These are phyloP conservation scores for Microcebus ravelobensis DNA, from an alignment of 2,113 vertebrate genomes.

Conservation along the genomic window DNA sequence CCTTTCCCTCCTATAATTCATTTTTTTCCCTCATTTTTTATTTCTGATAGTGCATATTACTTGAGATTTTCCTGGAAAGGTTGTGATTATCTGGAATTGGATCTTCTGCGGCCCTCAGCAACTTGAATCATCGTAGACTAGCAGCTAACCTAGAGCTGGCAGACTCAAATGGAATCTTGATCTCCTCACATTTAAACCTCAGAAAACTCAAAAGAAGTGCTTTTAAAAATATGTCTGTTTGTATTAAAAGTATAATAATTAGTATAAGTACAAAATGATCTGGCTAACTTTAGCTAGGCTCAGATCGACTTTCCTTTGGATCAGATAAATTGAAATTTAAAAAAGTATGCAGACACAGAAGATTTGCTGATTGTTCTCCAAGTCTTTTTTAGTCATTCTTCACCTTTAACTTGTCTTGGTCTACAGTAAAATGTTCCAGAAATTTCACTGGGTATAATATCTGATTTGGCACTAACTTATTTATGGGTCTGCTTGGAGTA, in stretches of 20 bases:
- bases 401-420: conserved; percentile 25
- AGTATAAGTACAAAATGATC: background rate
- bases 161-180: background rate
- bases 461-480: conserved; percentile 53
- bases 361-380: background rate
- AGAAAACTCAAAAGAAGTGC: background rate
- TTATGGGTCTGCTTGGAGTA: conserved; percentile 41
- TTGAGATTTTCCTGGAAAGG: conserved; percentile 37
- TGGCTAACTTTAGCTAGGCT: background rate
- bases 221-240: background rate
- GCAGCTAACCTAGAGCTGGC: background rate
- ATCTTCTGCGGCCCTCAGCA: background rate
- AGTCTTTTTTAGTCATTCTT: conserved; percentile 33
- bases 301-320: background rate
- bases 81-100: background rate
- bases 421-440: conserved; percentile 12
- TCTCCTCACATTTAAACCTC: background rate
- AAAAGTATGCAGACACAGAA: background rate
- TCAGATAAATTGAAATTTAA: background rate
- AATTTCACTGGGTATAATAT: conserved; percentile 36
- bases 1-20: conserved; percentile 14
- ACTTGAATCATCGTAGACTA: background rate
- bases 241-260: background rate
- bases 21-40: conserved; percentile 13
- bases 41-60: conserved; percentile 2